phyloP scores from a whole-genome alignment of 2,888 invertebrate genomes.

The Oeneis ivallda region DNA sequence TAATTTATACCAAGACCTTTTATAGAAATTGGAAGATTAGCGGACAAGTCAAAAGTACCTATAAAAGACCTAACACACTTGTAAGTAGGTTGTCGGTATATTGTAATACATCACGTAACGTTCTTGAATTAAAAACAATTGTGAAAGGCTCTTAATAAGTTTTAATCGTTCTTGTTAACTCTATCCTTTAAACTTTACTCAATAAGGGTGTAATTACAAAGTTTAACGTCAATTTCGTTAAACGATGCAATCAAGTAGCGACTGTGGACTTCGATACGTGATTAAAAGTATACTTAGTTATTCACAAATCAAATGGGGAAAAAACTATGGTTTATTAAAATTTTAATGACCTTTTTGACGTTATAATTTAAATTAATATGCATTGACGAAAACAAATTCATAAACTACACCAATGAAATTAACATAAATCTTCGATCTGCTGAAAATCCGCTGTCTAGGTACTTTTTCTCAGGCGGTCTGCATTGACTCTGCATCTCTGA shows the following conservation, averaged over 20 bases:
- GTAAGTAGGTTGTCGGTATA: background rate
- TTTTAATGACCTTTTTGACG: background rate
- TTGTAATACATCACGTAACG: background rate
- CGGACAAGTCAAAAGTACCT: background rate
- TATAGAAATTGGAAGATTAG: background rate
- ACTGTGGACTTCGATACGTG: background rate
- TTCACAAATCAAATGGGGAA: background rate
- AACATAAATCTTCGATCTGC: background rate
- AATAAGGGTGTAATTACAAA: slow-evolving; percentile 34
- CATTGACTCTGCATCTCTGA: slow-evolving; percentile 57
- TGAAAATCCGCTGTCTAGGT: background rate
- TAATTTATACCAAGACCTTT: background rate
- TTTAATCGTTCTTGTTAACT: slow-evolving; percentile 36
- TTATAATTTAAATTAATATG: background rate
- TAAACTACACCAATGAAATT: background rate
- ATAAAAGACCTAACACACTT: background rate
- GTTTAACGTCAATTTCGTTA: slow-evolving; percentile 23
- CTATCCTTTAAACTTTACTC: slow-evolving; percentile 39
- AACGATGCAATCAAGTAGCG: slow-evolving; percentile 17
- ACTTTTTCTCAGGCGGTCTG: slow-evolving; percentile 38
- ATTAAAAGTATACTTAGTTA: background rate
- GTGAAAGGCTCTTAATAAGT: background rate
- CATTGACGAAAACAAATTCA: background rate
- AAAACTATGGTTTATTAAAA: background rate
- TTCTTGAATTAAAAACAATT: background rate